These are phyloP conservation scores for Lasioglossum oenotherae DNA, from an alignment of 2,888 invertebrate species.

Conservation along the genomic window DNA sequence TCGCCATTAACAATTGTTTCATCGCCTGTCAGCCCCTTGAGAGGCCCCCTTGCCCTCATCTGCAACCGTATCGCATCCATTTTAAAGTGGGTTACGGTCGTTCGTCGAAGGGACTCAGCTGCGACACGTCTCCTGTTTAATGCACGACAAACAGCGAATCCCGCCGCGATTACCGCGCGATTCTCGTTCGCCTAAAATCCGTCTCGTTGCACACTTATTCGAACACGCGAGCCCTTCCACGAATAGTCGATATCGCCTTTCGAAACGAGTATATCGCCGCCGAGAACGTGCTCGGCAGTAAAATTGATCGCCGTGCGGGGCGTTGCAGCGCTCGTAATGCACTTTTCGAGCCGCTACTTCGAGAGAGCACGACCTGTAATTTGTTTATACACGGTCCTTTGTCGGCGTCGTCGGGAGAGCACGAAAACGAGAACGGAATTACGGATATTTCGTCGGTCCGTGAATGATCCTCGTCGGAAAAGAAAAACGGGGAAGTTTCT, in stretches of 20 bases:
- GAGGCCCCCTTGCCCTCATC: not conserved
- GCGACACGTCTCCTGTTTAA: slow-evolving; percentile 8
- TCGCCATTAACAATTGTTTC: slow-evolving; percentile 14
- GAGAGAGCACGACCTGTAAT: slow-evolving; percentile 37
- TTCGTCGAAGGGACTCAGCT: not conserved
- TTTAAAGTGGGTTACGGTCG: not conserved
- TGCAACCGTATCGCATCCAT: not conserved
- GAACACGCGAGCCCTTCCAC: not conserved
- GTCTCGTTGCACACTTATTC: slow-evolving; percentile 15
- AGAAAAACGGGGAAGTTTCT: not conserved
- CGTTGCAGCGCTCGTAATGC: slow-evolving; percentile 48
- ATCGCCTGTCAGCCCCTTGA: not conserved
- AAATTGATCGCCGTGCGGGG: slow-evolving; percentile 58
- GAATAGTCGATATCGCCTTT: slow-evolving; percentile 15
- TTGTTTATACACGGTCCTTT: slow-evolving; percentile 53
- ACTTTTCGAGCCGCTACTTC: slow-evolving; percentile 42
- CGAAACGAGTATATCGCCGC: not conserved
- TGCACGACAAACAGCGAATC: slow-evolving; percentile 20
- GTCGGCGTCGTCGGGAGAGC: slow-evolving; percentile 7
- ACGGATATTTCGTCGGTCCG: not conserved
- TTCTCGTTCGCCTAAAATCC: slow-evolving; percentile 3
- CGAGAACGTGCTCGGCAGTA: slow-evolving; percentile 17
- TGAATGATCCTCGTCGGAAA: slow-evolving; percentile 11
- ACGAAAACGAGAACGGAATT: slow-evolving; percentile 22
- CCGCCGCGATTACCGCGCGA: slow-evolving; percentile 2